Evolutionary conservation across 2,113 vertebrate genomes (phyloP).

Genomic region (Paralichthys olivaceus): DNA sequence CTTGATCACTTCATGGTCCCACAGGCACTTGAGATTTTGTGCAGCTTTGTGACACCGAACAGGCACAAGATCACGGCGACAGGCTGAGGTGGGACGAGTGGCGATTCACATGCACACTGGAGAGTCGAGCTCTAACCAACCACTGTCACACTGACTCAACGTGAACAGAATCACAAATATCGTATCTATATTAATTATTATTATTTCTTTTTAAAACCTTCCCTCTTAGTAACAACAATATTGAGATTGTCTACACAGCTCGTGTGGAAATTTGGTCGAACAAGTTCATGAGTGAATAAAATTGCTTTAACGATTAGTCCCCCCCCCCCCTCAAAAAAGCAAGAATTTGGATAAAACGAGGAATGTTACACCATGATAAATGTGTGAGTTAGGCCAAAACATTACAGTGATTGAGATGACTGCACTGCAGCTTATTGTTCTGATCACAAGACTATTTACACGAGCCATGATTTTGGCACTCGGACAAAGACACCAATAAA

Average conservation of each 20-base stretch:
- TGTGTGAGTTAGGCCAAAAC: conserved; percentile 12
- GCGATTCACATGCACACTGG: conserved; percentile 17
- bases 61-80: conserved; percentile 51
- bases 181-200: not conserved
- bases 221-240: conserved; percentile 23
- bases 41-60: conserved; percentile 45
- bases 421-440: conserved; percentile 58
- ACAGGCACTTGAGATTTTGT: conserved; percentile 68
- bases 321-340: not conserved
- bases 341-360: conserved; percentile 3
- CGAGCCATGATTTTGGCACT: conserved; percentile 61
- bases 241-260: conserved; percentile 62
- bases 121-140: not conserved
- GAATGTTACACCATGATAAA: conserved; percentile 45
- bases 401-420: conserved; percentile 28
- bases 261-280: conserved; percentile 52
- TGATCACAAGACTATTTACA: conserved; percentile 60
- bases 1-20: conserved; percentile 52
- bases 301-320: conserved; percentile 6
- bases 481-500: conserved; percentile 39
- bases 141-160: conserved; percentile 36
- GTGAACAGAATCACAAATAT: conserved; percentile 13
- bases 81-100: conserved; percentile 26
- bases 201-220: conserved; percentile 36
- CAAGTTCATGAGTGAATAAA: conserved; percentile 21